These are phyloP conservation scores for Gymnocephalus cernua DNA, from an alignment of 2,113 vertebrate species.

Conservation along the genomic window DNA sequence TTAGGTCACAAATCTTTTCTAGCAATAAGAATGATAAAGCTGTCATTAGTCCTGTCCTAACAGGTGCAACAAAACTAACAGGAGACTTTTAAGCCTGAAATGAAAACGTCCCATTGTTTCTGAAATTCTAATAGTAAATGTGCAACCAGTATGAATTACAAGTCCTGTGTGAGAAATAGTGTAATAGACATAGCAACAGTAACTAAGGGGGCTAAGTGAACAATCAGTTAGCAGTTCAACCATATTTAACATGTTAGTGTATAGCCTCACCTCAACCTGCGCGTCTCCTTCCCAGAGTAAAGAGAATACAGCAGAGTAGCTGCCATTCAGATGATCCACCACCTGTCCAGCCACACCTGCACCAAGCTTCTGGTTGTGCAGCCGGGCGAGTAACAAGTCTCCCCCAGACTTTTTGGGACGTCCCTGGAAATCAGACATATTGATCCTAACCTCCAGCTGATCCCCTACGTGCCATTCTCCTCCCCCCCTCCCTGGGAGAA, in stretches of 20 bases:
- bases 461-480: constrained; percentile 85
- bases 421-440: constrained; percentile 87
- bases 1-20: too few species aligned
- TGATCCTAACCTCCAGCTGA: constrained; percentile 87
- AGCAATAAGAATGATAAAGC: too few species aligned
- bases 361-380: constrained; percentile 85
- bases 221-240: background rate
- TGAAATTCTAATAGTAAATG: too few species aligned
- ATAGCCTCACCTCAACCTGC: constrained; percentile 84
- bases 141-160: too few species aligned
- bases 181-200: too few species aligned
- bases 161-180: too few species aligned
- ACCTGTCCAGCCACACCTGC: constrained; percentile 90
- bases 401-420: constrained; percentile 89
- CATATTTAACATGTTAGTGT: background rate
- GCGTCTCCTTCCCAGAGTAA: constrained; percentile 91
- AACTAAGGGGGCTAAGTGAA: too few species aligned
- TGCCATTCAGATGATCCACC: constrained; percentile 88
- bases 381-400: constrained; percentile 89
- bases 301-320: constrained; percentile 89
- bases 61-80: too few species aligned
- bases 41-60: too few species aligned
- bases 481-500: constrained; percentile 72
- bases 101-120: too few species aligned
- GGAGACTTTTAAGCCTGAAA: too few species aligned